These are phyloP conservation scores for Eurytoma adleriae DNA, from an alignment of 2,888 invertebrate species.

Conservation along the genomic window DNA sequence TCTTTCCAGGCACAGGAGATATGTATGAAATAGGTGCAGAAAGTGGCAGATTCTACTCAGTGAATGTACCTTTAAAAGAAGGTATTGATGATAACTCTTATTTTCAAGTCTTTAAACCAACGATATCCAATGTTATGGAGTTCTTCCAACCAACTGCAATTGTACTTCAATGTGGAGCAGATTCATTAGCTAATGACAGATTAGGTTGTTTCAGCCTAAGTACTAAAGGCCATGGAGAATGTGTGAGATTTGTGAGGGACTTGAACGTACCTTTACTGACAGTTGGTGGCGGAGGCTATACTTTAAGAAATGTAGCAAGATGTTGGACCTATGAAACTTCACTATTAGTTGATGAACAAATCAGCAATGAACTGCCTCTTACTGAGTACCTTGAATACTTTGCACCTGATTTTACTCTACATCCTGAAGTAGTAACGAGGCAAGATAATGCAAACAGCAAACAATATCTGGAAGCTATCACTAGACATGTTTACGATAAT, in stretches of 20 bases:
- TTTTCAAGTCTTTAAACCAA: slow-evolving; percentile 95
- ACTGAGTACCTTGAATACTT: slow-evolving; percentile 98
- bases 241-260: slow-evolving; percentile 96
- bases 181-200: slow-evolving; percentile 95
- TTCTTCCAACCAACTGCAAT: slow-evolving; percentile 97
- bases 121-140: slow-evolving; percentile 95
- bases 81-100: slow-evolving; percentile 97
- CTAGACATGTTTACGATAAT: slow-evolving; percentile 93
- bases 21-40: slow-evolving; percentile 99
- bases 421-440: slow-evolving; percentile 92
- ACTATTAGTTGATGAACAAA: slow-evolving; percentile 92
- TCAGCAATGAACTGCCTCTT: slow-evolving; percentile 96
- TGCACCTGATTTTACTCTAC: slow-evolving; percentile 96
- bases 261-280: slow-evolving; percentile 94
- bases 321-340: slow-evolving; percentile 99
- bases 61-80: slow-evolving; percentile 98
- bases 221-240: slow-evolving; percentile 97
- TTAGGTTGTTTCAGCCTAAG: slow-evolving; percentile 98
- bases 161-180: slow-evolving; percentile 98
- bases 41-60: slow-evolving; percentile 96
- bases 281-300: slow-evolving; percentile 91
- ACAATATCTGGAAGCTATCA: slow-evolving; percentile 95
- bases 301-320: slow-evolving; percentile 95
- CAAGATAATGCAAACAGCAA: slow-evolving; percentile 96
- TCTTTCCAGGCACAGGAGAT: slow-evolving; percentile 99